Percentiles rank a stretch among this genome's conserved stretches.
Evolutionary conservation across 2,888 invertebrate species (phyloP).

Genomic region (Catocala nupta): DNA sequence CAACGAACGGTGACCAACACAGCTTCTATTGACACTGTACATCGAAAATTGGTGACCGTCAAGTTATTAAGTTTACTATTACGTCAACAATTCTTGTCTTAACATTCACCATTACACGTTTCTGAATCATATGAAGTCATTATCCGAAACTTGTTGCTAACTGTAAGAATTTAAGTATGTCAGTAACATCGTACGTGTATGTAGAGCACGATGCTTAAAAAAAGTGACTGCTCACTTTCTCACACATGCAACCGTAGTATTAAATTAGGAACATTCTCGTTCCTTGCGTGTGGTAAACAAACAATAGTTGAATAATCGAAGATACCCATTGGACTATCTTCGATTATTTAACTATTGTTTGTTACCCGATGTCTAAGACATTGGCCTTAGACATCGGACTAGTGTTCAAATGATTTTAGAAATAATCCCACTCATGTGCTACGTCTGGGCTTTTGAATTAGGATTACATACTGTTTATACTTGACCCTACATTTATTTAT

Average conservation of each 20-base stretch:
- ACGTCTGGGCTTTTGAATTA: too few species aligned
- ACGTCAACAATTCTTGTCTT: neutral
- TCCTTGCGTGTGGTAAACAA: neutral
- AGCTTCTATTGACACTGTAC: conserved; percentile 50
- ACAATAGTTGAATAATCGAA: too few species aligned
- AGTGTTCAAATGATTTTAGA: too few species aligned
- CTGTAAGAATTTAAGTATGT: neutral
- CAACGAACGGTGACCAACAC: conserved; percentile 57
- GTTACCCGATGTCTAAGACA: too few species aligned
- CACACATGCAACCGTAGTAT: conserved; percentile 4
- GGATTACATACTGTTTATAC: too few species aligned
- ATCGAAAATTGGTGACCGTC: conserved; percentile 16
- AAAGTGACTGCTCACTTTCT: neutral
- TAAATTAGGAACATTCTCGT: conserved; percentile 2
- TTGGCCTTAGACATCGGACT: too few species aligned
- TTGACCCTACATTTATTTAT: too few species aligned
- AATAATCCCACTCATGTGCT: too few species aligned
- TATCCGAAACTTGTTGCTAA: neutral
- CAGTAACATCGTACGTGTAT: neutral
- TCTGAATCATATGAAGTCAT: neutral
- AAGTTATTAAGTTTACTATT: conserved; percentile 15
- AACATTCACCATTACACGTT: neutral
- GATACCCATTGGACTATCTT: neutral
- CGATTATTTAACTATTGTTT: too few species aligned
- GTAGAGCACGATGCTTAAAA: conserved; percentile 2